These are phyloP conservation scores for Cydia splendana DNA, from an alignment of 1,140 invertebrate genomes.

Conservation along the genomic window DNA sequence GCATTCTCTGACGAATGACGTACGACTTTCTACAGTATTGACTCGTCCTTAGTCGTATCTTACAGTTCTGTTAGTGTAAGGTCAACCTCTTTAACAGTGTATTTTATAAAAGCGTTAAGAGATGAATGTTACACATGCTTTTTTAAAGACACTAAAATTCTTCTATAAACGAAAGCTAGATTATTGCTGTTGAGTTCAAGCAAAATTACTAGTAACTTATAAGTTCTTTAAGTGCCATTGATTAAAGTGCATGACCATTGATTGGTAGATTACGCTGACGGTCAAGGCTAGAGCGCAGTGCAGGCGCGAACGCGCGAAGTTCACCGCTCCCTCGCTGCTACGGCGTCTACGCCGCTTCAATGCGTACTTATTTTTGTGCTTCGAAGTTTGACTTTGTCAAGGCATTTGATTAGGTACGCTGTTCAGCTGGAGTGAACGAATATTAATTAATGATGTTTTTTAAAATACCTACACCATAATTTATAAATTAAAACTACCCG, in stretches of 20 bases:
- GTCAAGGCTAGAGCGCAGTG: constrained; percentile 14
- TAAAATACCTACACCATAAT: too few species aligned
- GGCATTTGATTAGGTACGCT: background rate
- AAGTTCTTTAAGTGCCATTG: background rate
- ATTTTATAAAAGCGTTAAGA: too few species aligned
- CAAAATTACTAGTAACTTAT: background rate
- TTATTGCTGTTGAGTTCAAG: background rate
- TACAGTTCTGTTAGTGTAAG: too few species aligned
- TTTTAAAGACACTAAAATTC: background rate
- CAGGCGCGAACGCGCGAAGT: constrained; percentile 19
- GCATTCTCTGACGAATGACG: too few species aligned
- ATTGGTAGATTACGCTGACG: background rate
- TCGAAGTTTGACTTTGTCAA: background rate
- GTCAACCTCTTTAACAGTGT: too few species aligned
- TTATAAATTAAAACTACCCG: too few species aligned
- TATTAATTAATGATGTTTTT: background rate
- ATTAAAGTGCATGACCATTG: background rate
- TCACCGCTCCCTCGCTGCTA: constrained; percentile 11
- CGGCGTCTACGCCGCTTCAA: background rate
- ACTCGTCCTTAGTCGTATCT: too few species aligned
- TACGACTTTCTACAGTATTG: too few species aligned
- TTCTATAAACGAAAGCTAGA: background rate
- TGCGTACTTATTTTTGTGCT: too few species aligned
- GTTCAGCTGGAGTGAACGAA: background rate
- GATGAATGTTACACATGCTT: too few species aligned